phyloP scores from a whole-genome alignment of 2,797 vertebrate genomes.

The Lycodopsis pacificus region DNA sequence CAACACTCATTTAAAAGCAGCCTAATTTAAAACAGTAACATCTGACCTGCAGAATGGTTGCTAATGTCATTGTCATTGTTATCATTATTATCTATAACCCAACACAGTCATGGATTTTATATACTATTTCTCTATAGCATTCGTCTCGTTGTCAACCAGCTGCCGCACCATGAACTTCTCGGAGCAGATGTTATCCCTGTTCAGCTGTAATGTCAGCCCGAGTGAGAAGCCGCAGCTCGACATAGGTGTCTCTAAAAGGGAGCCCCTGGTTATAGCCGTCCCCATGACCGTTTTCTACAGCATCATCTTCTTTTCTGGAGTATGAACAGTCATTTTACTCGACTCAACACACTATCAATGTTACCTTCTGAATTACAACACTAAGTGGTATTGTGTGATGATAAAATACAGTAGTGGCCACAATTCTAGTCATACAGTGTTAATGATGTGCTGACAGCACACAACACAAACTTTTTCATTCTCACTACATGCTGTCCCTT shows the following conservation, averaged over 20 bases:
- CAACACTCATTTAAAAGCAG: not conserved
- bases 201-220: constrained; percentile 78
- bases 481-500: not conserved
- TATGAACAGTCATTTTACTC: constrained; percentile 44
- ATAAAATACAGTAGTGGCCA: not conserved
- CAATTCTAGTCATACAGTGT: not conserved
- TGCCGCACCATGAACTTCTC: constrained; percentile 70
- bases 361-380: not conserved
- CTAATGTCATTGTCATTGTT: not conserved
- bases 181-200: constrained; percentile 53
- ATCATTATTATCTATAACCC: not conserved
- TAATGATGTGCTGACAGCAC: not conserved
- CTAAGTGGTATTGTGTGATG: not conserved
- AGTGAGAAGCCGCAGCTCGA: constrained; percentile 75
- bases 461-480: not conserved
- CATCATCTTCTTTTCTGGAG: constrained; percentile 82
- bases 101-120: not conserved
- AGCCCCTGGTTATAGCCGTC: constrained; percentile 79
- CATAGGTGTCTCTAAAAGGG: constrained; percentile 80
- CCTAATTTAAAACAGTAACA: not conserved
- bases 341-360: not conserved
- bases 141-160: constrained; percentile 6
- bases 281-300: constrained; percentile 86
- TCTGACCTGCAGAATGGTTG: not conserved
- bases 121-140: not conserved